Conservation (phyloP, 2,113 vertebrate genomes). For the Callocephalon fimbriatum region DNA sequence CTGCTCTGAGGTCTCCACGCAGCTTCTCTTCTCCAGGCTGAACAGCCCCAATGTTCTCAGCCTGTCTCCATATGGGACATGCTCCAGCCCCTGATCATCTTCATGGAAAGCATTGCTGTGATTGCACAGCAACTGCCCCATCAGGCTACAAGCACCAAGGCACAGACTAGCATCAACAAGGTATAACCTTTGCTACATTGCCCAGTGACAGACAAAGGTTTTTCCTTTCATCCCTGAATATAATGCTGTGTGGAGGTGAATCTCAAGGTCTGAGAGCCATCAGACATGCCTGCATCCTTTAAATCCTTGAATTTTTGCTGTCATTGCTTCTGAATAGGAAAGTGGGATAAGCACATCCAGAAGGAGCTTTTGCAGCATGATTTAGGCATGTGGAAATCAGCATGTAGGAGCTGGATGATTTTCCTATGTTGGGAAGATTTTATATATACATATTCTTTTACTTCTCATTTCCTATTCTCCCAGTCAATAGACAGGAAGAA, state of each 20-base stretch:
- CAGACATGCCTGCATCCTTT: not conserved
- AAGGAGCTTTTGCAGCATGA: not conserved
- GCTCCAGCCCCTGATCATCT: too few species aligned
- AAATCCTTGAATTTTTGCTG: not conserved
- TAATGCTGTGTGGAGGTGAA: accelerated
- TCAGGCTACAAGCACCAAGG: not conserved
- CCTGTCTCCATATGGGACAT: too few species aligned
- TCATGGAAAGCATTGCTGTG: not conserved
- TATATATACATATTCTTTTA: not conserved
- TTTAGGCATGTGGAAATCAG: not conserved
- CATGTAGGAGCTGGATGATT: accelerated
- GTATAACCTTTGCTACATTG: accelerated
- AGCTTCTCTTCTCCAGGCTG: too few species aligned
- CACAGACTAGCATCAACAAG: accelerated
- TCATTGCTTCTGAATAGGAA: not conserved
- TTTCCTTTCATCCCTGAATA: not conserved
- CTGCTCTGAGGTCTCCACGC: too few species aligned
- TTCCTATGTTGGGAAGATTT: not conserved
- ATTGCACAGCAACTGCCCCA: not conserved
- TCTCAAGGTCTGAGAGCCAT: not conserved
- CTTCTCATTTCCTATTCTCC: not conserved
- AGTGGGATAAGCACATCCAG: not conserved
- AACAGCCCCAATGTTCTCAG: too few species aligned
- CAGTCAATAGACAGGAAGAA: not conserved
- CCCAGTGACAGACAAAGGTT: not conserved